Conservation (phyloP, 2,113 vertebrate species). For the Chiloscyllium plagiosum region DNA sequence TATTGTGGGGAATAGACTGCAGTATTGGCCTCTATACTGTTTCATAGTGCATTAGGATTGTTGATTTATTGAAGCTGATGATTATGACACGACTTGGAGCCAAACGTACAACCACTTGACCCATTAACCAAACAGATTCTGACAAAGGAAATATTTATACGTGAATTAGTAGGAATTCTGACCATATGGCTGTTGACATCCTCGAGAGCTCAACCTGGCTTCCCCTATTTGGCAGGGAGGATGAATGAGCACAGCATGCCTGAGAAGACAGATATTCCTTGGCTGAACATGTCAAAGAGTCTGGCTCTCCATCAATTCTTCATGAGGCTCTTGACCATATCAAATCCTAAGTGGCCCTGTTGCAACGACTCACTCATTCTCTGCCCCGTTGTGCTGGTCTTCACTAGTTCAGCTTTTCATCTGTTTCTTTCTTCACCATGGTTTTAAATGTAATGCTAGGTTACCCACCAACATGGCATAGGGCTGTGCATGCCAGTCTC, state of each 20-base stretch:
- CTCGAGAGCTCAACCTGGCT: neutral
- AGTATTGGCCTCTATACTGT: neutral
- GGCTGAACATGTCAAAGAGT: neutral
- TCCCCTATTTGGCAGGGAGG: neutral
- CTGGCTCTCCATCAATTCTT: neutral
- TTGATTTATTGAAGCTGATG: conserved; percentile 7
- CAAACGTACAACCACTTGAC: neutral
- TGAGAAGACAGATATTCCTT: neutral
- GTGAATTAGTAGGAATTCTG: neutral
- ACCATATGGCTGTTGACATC: neutral
- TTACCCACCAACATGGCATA: neutral
- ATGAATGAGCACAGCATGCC: neutral
- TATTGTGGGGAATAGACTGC: neutral
- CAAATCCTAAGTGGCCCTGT: neutral
- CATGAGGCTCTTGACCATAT: neutral
- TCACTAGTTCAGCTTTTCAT: neutral
- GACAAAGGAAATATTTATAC: neutral
- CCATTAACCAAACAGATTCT: neutral
- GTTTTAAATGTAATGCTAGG: neutral
- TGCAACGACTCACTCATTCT: neutral
- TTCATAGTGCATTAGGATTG: neutral
- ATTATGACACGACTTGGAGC: neutral
- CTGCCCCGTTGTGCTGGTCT: neutral
- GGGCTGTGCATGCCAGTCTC: neutral
- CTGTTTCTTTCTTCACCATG: neutral